Evolutionary conservation across 2,888 invertebrate species (phyloP).

Genomic region (Drosophila multiciliata): DNA sequence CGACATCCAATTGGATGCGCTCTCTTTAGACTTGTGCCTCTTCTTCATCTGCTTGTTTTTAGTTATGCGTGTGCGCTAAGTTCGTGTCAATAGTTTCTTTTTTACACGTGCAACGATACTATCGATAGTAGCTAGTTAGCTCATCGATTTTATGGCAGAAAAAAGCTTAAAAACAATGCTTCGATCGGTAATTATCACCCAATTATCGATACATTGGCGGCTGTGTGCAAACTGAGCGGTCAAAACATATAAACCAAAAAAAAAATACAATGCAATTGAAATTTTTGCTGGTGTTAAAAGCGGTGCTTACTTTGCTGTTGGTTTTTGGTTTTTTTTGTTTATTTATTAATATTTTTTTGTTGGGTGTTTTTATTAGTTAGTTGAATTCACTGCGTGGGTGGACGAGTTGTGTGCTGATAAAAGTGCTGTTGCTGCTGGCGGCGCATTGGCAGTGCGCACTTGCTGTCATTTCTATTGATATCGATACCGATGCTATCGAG

Average conservation of each 20-base stretch:
- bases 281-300: slow-evolving; percentile 40
- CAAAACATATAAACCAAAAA: slow-evolving; percentile 51
- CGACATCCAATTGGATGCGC: slow-evolving; percentile 53
- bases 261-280: slow-evolving; percentile 28
- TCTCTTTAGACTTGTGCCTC: slow-evolving; percentile 32
- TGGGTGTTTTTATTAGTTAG: slow-evolving; percentile 45
- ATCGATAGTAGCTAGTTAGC: slow-evolving; percentile 48
- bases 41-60: slow-evolving; percentile 44
- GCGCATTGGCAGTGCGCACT: slow-evolving; percentile 59
- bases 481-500: slow-evolving; percentile 54
- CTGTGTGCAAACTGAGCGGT: slow-evolving; percentile 47
- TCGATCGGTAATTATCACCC: slow-evolving; percentile 35
- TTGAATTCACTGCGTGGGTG: slow-evolving; percentile 73
- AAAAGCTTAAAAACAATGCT: slow-evolving; percentile 8
- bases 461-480: slow-evolving; percentile 57
- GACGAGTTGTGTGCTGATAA: slow-evolving; percentile 75
- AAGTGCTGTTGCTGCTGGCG: slow-evolving; percentile 68
- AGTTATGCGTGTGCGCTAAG: slow-evolving; percentile 64
- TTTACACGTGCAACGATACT: slow-evolving; percentile 60
- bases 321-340: slow-evolving; percentile 26
- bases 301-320: slow-evolving; percentile 76
- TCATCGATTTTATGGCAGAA: slow-evolving; percentile 23
- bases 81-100: slow-evolving; percentile 57
- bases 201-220: slow-evolving; percentile 56
- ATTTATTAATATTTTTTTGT: slow-evolving; percentile 26